Evolutionary conservation across 2,888 invertebrate genomes (phyloP), one percentile per base, ranked within the genome.

Genomic region (Rhynchonema sp.): DNA sequence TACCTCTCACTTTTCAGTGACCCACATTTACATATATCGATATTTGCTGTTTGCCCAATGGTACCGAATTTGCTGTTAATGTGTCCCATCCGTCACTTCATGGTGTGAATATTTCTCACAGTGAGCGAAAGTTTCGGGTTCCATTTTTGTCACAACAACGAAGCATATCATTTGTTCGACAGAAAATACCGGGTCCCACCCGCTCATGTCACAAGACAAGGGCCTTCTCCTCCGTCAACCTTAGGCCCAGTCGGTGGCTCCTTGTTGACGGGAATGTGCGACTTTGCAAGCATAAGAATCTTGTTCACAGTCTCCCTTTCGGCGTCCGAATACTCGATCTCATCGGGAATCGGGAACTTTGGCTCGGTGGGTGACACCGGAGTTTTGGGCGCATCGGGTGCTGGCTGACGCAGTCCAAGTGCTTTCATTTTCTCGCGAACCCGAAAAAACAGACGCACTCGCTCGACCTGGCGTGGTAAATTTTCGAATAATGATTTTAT

Each of bases 401-500:
- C n/a, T n/a, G n/a, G n/a, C n/a, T n/a, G n/a, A 55, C 62, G 64
- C 23, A 60, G 61, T 25, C 58, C 55, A 30, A 60, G 59, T 56
- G 68, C 74, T 72, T 58, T 70, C 61, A 96, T 80, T 20, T 89
- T 82, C 74, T 94, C 92, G 61, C 94, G 82, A 66, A 98, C 77
- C 65, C 92, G 79, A 60, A 98, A 78, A 67, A 87, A 83, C 74
- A 98, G 91, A 54, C 94, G 82, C 59, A 92, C 86, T 71, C 88
- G 83, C 61, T 92, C 90, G 52, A 79, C 77, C 74, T 75, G 64
- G n/a, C 55, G 49, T 29, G 46, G 53, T n/a, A n/a, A n/a, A n/a
- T n/a, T n/a, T n/a, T n/a, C n/a, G n/a, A n/a, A n/a, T n/a, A n/a
- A n/a, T n/a, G n/a, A n/a, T n/a, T n/a, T n/a, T n/a, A n/a, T n/a